Evolutionary conservation across 2,113 vertebrate species (phyloP), one percentile per base, ranked within the genome.

Genomic region (Girardinichthys multiradiatus): DNA sequence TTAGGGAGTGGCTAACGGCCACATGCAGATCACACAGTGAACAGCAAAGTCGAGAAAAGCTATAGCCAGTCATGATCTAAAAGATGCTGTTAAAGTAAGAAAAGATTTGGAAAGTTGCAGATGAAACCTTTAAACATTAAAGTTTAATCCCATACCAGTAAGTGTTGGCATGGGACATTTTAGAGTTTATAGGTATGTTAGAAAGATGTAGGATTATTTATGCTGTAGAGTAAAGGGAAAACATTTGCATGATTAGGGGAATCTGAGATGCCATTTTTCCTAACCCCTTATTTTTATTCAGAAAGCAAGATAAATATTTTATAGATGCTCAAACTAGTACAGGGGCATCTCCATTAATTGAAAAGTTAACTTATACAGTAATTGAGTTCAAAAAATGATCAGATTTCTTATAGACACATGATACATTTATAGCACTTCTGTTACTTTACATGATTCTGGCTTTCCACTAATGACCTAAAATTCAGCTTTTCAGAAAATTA

Each of bases 41-140:
- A 72, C 62, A 45, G 82, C 73, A 86, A 71, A 86, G 60, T 45
- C 68, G 65, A 87, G 80, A 90, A 74, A 82, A 88, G 85, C 86
- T 85, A 81, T 81, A 91, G 91, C 81, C 87, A 86, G 39, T 79
- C 83, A 72, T 73, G 72, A 21, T 60, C 64, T 29, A 12, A 70
- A 64, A 76, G 45, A 62, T n/a, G 26, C 35, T 12, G 27, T 39
- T 85, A 37, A 59, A 27, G 57, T 26, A 67, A 57, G 65, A 28
- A 72, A 71, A 73, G 79, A 31, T 21, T 21, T 12, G 58, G 60
- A 72, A 63, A 70, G 68, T 65, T 67, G 74, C 64, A 81, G 62
- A 59, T 30, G 59, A 33, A 64, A 66, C 24, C 7, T 51, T n/a
- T n/a, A 21, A 21, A n/a, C 6, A 54, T 54, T n/a, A 24, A 17